These are phyloP conservation scores for Morelia viridis DNA, from an alignment of 2,797 vertebrate genomes.

Conservation along the genomic window DNA sequence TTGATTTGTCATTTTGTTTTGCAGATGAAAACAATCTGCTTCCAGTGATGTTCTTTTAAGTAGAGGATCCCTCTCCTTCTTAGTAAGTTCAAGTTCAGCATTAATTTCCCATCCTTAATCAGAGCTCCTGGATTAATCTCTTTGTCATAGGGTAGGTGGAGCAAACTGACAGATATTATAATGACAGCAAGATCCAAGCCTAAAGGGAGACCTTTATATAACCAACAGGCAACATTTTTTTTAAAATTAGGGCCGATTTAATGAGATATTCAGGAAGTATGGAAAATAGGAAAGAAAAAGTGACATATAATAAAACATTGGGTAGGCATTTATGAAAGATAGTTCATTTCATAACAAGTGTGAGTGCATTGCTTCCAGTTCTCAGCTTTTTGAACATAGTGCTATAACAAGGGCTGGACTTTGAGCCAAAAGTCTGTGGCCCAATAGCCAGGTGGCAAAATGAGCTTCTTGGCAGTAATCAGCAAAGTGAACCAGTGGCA, in stretches of 20 bases:
- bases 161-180: too few species aligned
- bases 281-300: too few species aligned
- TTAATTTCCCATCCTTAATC: background rate
- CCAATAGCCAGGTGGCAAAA: too few species aligned
- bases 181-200: background rate
- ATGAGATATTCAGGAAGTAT: background rate
- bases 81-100: background rate
- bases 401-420: too few species aligned
- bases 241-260: background rate
- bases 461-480: too few species aligned
- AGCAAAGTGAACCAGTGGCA: too few species aligned
- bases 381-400: too few species aligned
- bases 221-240: background rate
- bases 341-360: too few species aligned
- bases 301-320: too few species aligned
- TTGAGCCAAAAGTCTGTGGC: too few species aligned
- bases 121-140: background rate
- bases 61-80: background rate
- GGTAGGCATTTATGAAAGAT: too few species aligned
- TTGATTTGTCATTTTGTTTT: background rate
- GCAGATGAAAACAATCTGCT: background rate
- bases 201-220: background rate
- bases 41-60: background rate
- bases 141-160: background rate
- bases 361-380: too few species aligned